Base-by-base conservation (phyloP, 2,797 vertebrate species). In the Cyclura pinguis region DNA sequence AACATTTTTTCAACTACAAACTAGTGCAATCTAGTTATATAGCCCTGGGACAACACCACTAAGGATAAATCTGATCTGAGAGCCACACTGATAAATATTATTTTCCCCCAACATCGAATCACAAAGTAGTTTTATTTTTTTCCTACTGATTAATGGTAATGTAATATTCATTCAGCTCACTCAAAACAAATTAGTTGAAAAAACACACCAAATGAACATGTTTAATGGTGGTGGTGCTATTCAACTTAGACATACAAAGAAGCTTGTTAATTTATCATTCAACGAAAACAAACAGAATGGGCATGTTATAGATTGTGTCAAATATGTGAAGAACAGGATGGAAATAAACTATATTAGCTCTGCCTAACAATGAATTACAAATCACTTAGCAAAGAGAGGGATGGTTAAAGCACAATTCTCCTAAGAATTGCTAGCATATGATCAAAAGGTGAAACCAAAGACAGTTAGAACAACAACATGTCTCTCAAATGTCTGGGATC, bases 211-310 rank as follows among this genome's bases (percentile, higher is more conserved):
- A 89, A 93, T 55, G 67, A 67, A 80, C 57, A 35, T n/a, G 29
- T 4, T 80, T 50, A 87, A 64, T 64, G 59, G 90, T 78, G 50
- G 64, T 88, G 88, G 93, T 80, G 18, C 35, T 35, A 73, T 1
- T 2, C 38, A 5, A 8, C 14, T 52, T 35, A 76, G 6, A 55
- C 50, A 55, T 9, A 55, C 6, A 72, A 50, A 47, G 24, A 57
- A 93, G 89, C 64, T 91, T 88, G 91, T 90, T 95, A 94, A 95
- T 95, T 95, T 95, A 91, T 93, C 92, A 94, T 81, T 77, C 87
- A 94, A 86, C 59, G 93, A 94, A 95, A 95, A 91, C 91, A 93
- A 95, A 95, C 92, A 84, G 91, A 95, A 95, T 85, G 90, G 94
- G 93, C 80, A 90, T 91, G 90, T 82, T 93, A 92, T 81, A 91